Base-by-base conservation (phyloP, 2,888 invertebrate species). In the Melieria crassipennis region DNA sequence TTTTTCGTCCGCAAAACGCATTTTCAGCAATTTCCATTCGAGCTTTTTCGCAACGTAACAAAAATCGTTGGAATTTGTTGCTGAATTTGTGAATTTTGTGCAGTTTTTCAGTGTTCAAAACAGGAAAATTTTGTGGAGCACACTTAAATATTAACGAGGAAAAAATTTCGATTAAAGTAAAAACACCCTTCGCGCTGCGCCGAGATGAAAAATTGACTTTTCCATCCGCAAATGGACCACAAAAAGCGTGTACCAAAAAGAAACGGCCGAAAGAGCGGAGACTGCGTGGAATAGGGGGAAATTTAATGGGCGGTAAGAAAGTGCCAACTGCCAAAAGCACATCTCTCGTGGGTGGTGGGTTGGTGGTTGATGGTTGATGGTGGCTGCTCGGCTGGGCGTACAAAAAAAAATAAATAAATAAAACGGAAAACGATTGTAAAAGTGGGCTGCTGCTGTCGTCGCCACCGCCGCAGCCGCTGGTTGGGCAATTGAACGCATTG, bases 171-270 rank as follows among this genome's bases (percentile, higher is more conserved):
- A 62, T 72, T 62, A 73, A 74, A 74, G 62, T 75, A 78, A 80
- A 80, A 79, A 79, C 79, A 80, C 79, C 80, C 79, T 80, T 79
- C 79, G 78, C 78, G 75, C 77, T 79, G 76, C 77, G 77, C 55
- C 74, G 76, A 75, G 79, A 75, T 78, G 78, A 77, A 79, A 79
- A 81, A 78, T 79, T 80, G 77, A 79, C 78, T 79, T 80, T 80
- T 75, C 71, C 52, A 68, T 64, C 58, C 61, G 61, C 71, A 58
- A 65, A 73, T 75, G 75, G 69, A 71, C 71, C 73, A 69, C 47
- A 60, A 64, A 30, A 30, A 48, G 30, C 9, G 7, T 61, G 57
- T 57, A 30, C 9, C 57, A 57, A 57, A 57, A 57, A 52, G n/a
- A 13, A 52, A 13, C 11, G 52, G 11, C 45, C 43, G 42, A n/a